Conservation (phyloP, 2,113 vertebrate genomes). For the Melanerpes formicivorus region DNA sequence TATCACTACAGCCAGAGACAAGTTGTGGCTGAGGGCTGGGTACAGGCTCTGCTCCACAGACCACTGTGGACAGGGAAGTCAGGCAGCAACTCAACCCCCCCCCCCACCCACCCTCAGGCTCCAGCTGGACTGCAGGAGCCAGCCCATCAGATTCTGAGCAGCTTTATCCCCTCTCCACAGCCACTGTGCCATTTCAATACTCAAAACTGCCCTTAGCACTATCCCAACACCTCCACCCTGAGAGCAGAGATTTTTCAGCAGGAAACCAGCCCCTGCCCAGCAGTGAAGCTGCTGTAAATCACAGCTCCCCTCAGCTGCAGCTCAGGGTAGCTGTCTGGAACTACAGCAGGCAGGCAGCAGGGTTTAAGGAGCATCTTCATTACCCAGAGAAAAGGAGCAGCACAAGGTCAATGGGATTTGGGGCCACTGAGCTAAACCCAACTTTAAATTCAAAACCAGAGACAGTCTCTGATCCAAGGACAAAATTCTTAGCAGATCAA, state of each 20-base stretch:
- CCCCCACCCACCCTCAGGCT: background rate
- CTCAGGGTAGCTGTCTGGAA: background rate
- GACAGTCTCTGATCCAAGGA: background rate
- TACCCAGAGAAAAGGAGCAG: background rate
- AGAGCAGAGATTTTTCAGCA: accelerated
- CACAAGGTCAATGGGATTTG: background rate
- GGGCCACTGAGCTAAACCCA: background rate
- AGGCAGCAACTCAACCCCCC: background rate
- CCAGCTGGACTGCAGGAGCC: background rate
- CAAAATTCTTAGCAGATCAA: background rate
- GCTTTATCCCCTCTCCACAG: background rate
- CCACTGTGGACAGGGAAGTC: background rate
- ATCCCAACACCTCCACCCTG: background rate
- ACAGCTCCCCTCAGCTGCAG: background rate
- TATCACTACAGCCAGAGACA: background rate
- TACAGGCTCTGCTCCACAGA: accelerated
- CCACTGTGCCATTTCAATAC: background rate
- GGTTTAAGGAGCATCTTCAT: background rate
- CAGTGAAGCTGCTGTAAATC: background rate
- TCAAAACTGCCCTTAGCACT: background rate
- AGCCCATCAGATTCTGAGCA: accelerated
- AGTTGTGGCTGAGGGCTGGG: background rate
- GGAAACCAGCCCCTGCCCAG: background rate
- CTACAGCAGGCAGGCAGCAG: background rate
- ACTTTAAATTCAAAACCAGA: background rate